A percentile compares a stretch with the other conserved stretches of the same genome.
Conservation (phyloP, 2,113 vertebrate genomes). For the Aramus guarauna region DNA sequence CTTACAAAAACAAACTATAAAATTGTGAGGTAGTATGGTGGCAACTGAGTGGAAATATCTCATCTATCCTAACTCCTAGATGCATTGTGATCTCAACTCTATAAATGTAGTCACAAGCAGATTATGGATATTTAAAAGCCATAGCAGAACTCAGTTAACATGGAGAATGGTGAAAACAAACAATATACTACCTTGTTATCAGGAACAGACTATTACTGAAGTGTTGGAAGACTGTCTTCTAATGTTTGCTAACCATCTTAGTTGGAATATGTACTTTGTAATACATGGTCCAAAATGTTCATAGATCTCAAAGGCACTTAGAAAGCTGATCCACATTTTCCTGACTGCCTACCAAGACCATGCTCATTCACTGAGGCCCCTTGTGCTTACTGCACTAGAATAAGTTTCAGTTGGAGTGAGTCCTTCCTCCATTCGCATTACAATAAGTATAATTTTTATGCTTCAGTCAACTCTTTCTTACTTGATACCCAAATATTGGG, state of each 20-base stretch:
- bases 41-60: neutral
- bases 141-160: neutral
- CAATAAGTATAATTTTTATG: neutral
- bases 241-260: neutral
- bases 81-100: neutral
- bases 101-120: neutral
- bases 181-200: neutral
- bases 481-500: neutral
- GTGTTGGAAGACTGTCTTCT: neutral
- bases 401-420: neutral
- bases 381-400: neutral
- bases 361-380: neutral
- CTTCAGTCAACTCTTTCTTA: neutral
- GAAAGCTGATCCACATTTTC: neutral
- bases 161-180: neutral
- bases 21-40: neutral
- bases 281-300: neutral
- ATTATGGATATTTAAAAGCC: neutral
- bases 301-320: neutral
- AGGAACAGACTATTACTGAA: neutral
- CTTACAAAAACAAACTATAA: neutral
- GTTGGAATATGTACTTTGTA: neutral
- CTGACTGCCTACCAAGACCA: neutral
- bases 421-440: neutral
- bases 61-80: neutral